Base-by-base conservation (phyloP, 2,888 invertebrate species). In the Oxycera nigricornis region DNA sequence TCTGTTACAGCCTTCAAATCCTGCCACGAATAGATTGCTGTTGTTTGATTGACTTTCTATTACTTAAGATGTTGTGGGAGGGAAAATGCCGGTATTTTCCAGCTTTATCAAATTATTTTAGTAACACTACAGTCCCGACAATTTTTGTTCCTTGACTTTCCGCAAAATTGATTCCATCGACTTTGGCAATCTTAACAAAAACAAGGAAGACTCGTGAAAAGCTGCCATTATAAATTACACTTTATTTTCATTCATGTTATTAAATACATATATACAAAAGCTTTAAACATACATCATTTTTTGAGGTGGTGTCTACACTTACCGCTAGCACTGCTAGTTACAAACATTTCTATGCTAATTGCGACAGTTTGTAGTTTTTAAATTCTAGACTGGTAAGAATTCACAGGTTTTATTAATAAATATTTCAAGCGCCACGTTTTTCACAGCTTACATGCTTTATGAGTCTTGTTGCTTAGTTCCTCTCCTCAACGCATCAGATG, bases 161-260 rank as follows among this genome's bases (percentile, higher is more conserved):
- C 11, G 35, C 11, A 35, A 6, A 35, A 11, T 35, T 35, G 35
- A n/a, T n/a, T n/a, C n/a, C n/a, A n/a, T n/a, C n/a, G 6, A 35
- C 35, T 35, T 35, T 35, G 35, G 35, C 35, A 35, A 7, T 46
- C 46, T 46, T 7, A 7, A 46, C 41, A 30, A 39, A 30, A 11
- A 17, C 20, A 30, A 35, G 70, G 70, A 70, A 70, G 70, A 70
- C 70, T 52, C 55, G 70, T 70, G 70, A 70, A 52, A 55, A 31
- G 70, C 55, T 70, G 70, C 41, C 41, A 39, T 39, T 65, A 24
- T 65, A 14, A 31, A 61, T 30, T 61, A 20, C 61, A 30, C 30
- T 61, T 61, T 30, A 35, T 28, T 31, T 31, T 17, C 31, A 26
- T n/a, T n/a, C n/a, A n/a, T n/a, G 46, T 46, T 46, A 46, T 46